phyloP scores from a whole-genome alignment of 2,797 vertebrate genomes.

The Sorex maritimensis region DNA sequence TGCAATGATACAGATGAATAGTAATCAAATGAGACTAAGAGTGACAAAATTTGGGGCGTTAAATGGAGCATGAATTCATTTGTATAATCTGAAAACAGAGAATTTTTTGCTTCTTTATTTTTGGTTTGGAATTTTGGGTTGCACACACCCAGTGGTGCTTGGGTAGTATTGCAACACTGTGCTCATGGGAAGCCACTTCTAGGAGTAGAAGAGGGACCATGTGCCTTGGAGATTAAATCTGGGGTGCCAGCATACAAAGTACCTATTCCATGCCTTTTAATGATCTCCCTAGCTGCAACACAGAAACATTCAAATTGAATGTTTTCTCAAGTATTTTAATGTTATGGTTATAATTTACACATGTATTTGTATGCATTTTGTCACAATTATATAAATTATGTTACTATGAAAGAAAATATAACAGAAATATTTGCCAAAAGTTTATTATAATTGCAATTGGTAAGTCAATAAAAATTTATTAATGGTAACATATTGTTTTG shows the following conservation, averaged over 20 bases:
- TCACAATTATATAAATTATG: not conserved
- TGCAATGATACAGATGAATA: not conserved
- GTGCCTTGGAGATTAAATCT: too few relatives aligned
- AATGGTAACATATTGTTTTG: not conserved
- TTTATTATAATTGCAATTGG: slow-evolving; percentile 28
- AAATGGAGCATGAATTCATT: not conserved
- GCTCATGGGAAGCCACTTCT: too few relatives aligned
- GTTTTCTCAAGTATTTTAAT: not conserved
- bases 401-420: not conserved
- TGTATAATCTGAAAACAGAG: slow-evolving; percentile 45
- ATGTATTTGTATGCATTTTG: slow-evolving; percentile 13
- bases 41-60: not conserved
- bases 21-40: not conserved
- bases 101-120: too few relatives aligned
- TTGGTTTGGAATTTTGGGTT: too few relatives aligned
- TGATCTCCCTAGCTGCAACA: too few relatives aligned
- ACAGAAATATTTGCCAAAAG: not conserved
- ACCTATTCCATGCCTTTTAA: too few relatives aligned
- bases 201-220: too few relatives aligned
- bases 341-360: slow-evolving; percentile 27
- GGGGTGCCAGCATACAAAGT: too few relatives aligned
- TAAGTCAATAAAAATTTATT: slow-evolving; percentile 8
- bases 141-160: too few relatives aligned
- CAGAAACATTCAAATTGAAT: slow-evolving; percentile 9
- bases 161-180: too few relatives aligned